Base-by-base conservation (phyloP, 2,888 invertebrate species). In the Strigamia crassipes region DNA sequence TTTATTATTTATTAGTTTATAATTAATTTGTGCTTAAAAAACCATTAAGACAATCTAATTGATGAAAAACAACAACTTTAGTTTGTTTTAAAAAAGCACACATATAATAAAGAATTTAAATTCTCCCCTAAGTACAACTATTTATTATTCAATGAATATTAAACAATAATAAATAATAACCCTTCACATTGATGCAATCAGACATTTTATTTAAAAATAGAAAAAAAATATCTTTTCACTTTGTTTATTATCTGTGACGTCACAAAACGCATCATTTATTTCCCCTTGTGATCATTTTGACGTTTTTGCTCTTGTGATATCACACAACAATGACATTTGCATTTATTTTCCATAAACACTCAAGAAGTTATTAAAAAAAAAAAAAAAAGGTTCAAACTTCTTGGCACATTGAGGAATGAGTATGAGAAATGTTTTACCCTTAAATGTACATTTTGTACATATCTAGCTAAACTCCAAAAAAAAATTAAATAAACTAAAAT, bases 391-490 rank as follows among this genome's bases (percentile, higher is more conserved):
- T 46, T 46, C 15, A 56, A 73, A 73, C 73, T 73, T 73, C 73
- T 27, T 73, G 73, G 12, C 73, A 27, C 23, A 73, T 73, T 23
- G 31, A 73, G 56, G 56, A 56, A 56, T 56, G 56, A 56, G 73
- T 73, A 73, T 23, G 73, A 73, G 73, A 73, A 73, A 56, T 56
- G 56, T 56, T 56, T 73, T 12, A 73, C 31, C 15, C 73, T 73
- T 31, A 27, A 73, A 73, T 73, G 73, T 73, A 73, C 73, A 73
- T 73, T 31, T 31, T 73, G 73, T 73, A 73, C 73, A 73, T 73
- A 73, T 73, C 73, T 73, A 73, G 73, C 73, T 73, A 31, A 73
- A 73, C 9, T 10, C 31, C 23, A 73, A 73, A 15, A 27, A 3
- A 27, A 73, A 73, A 73, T 34, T n/a, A n/a, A 73, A 73, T 12